These are phyloP conservation scores for Lates japonicus DNA, from an alignment of 2,797 vertebrate species.

Conservation along the genomic window DNA sequence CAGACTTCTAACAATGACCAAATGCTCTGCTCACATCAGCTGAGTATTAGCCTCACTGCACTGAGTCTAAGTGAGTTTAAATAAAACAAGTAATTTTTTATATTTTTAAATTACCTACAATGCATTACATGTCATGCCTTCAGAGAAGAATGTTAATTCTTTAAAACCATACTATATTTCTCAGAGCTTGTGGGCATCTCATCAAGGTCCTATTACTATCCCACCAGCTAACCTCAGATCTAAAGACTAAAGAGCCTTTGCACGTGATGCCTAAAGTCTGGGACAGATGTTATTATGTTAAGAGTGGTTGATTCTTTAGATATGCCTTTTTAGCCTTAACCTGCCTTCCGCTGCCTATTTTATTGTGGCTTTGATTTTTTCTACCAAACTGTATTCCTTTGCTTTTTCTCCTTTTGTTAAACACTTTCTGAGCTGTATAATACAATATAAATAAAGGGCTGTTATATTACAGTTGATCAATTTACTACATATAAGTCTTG, in stretches of 20 bases:
- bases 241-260: too few relatives aligned
- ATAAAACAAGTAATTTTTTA: not conserved
- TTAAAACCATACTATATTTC: not conserved
- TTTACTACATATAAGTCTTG: not conserved
- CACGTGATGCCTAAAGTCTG: not conserved
- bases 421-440: not conserved
- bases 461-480: too few relatives aligned
- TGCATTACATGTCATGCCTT: not conserved
- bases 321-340: too few relatives aligned
- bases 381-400: not conserved
- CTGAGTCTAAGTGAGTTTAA: not conserved
- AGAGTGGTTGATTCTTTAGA: too few relatives aligned
- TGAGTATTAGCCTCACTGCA: slow-evolving; percentile 20
- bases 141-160: not conserved
- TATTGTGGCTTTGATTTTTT: not conserved
- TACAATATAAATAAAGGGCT: not conserved
- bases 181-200: not conserved
- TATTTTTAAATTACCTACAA: slow-evolving; percentile 7
- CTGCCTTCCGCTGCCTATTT: too few relatives aligned
- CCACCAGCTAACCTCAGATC: not conserved
- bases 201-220: not conserved
- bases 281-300: not conserved
- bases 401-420: not conserved
- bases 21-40: slow-evolving; percentile 4
- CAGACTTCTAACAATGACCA: slow-evolving; percentile 27